A percentile compares a stretch with the other conserved stretches of the same genome.
phyloP scores from a whole-genome alignment of 2,113 vertebrate genomes.

The Ivindomyrus marchei region DNA sequence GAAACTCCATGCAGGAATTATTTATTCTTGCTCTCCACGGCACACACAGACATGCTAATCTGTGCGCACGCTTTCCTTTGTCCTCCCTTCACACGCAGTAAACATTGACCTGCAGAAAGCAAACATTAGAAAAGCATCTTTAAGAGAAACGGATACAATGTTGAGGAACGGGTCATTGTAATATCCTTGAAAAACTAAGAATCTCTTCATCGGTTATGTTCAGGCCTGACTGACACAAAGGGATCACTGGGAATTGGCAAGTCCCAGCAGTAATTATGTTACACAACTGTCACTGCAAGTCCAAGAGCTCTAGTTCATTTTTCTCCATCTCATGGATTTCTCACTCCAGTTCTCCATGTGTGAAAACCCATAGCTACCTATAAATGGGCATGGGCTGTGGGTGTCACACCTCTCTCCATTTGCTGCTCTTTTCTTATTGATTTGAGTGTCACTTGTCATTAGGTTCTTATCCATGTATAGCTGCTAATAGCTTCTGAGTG shows the following conservation, averaged over 20 bases:
- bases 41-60: not conserved
- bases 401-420: not conserved
- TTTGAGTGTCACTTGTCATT: not conserved
- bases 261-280: slow-evolving; percentile 80
- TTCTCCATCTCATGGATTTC: slow-evolving; percentile 50
- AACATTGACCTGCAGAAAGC: not conserved
- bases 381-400: not conserved
- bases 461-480: not conserved
- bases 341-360: slow-evolving; percentile 41
- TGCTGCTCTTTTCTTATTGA: slow-evolving; percentile 1
- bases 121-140: slow-evolving; percentile 37
- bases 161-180: slow-evolving; percentile 66
- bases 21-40: not conserved
- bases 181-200: slow-evolving; percentile 76
- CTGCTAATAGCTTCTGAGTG: not conserved
- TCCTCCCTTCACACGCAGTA: not conserved
- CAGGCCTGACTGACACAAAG: slow-evolving; percentile 74
- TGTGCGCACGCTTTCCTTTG: not conserved
- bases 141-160: slow-evolving; percentile 65
- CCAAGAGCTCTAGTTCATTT: slow-evolving; percentile 31
- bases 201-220: slow-evolving; percentile 68
- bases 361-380: not conserved
- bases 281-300: slow-evolving; percentile 56
- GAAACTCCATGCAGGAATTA: not conserved
- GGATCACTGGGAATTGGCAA: slow-evolving; percentile 74